Base-by-base conservation (phyloP, 2,797 vertebrate species). In the Liasis olivaceus region DNA sequence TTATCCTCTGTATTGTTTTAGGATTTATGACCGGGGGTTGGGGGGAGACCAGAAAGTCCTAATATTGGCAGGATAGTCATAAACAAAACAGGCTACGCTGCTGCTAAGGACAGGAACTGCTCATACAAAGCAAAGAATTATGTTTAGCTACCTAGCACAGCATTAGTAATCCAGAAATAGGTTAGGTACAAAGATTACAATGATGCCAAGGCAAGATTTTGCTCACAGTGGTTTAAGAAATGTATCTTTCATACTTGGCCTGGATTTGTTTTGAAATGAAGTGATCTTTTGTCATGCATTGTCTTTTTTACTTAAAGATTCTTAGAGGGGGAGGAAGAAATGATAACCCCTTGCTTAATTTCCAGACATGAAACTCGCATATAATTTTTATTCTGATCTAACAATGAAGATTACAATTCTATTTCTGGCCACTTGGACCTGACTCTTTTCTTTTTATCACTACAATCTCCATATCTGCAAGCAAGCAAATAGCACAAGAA, bases 111-210 rank as follows among this genome's bases (percentile, higher is more conserved):
- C 62, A 59, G 58, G 24, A 56, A 87, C 56, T 17, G 15, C 54
- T 69, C 63, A 87, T 69, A 72, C 4, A 60, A 51, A 88, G 9
- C 69, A 28, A 11, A n/a, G 63, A 66, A 86, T 36, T 31, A 28
- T 87, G 64, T 66, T n/a, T 77, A 47, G 17, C 56, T 58, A 77
- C 56, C 36, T 62, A 91, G 36, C 36, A 88, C 15, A 91, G 26
- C 26, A 91, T 77, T 66, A 72, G 84, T 86, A 91, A 77, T 88
- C 36, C 66, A 88, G 64, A 88, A 77, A 87, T 20, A 87, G 90
- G 72, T 24, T 13, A 87, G 5, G 64, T 87, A 87, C 85, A 58
- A 88, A 88, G 56, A 69, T 91, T 72, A 91, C 54, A 91, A 28
- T 72, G 85, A 87, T 17, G 85, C 85, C 54, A 87, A 54, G 9